Conservation (phyloP, 2,113 vertebrate genomes). For the Perca schrenkii region DNA sequence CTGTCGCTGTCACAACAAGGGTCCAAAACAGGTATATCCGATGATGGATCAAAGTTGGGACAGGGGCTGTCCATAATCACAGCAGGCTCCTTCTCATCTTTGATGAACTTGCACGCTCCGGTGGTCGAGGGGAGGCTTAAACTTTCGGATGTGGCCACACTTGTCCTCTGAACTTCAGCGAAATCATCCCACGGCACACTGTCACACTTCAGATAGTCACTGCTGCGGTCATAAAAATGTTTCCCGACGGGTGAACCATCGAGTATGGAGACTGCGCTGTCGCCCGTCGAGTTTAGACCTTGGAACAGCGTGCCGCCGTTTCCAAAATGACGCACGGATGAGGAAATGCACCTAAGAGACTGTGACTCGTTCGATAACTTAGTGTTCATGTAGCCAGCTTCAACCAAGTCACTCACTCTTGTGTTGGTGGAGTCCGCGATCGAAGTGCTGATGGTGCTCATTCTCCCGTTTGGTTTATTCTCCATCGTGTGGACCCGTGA, state of each 20-base stretch:
- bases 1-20: constrained; percentile 56
- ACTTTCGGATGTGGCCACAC: constrained; percentile 35
- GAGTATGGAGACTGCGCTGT: constrained; percentile 23
- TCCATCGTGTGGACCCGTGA: constrained; percentile 43
- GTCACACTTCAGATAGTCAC: constrained; percentile 69
- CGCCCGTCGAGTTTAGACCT: constrained; percentile 31
- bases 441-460: constrained; percentile 50
- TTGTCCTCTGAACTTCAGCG: constrained; percentile 44
- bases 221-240: constrained; percentile 54
- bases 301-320: constrained; percentile 43
- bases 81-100: constrained; percentile 78
- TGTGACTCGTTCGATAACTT: constrained; percentile 34
- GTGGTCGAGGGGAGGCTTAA: constrained; percentile 18
- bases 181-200: constrained; percentile 64
- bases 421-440: constrained; percentile 54
- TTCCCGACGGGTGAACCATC: constrained; percentile 55
- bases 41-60: constrained; percentile 58
- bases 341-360: constrained; percentile 22
- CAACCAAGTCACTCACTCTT: constrained; percentile 51
- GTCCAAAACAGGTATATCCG: constrained; percentile 57
- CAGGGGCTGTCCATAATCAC: constrained; percentile 66
- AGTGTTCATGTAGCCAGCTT: constrained; percentile 41
- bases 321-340: constrained; percentile 75
- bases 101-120: constrained; percentile 75
- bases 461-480: constrained; percentile 49